Percentiles rank a stretch among this genome's conserved stretches.
These are phyloP conservation scores for Rhinolophus ferrumequinum DNA, from an alignment of 2,113 vertebrate genomes.

Conservation along the genomic window DNA sequence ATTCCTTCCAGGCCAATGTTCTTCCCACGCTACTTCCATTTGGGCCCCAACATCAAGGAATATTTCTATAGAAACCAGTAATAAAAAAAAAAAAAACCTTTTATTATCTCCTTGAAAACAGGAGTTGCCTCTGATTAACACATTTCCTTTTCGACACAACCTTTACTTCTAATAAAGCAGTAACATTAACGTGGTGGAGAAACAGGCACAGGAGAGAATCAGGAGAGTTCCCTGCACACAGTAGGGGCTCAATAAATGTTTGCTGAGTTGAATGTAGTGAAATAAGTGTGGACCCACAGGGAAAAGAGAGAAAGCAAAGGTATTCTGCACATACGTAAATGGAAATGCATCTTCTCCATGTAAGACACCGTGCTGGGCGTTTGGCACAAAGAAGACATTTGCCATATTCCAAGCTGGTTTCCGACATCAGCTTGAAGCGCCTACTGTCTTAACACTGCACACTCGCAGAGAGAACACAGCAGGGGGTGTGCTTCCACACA, in stretches of 20 bases:
- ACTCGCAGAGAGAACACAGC: slow-evolving; percentile 31
- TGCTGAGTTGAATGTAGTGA: neutral
- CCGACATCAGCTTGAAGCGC: neutral
- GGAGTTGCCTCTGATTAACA: neutral
- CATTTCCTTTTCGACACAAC: neutral
- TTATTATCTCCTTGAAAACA: neutral
- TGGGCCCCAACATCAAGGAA: neutral
- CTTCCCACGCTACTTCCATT: neutral
- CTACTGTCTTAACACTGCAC: neutral
- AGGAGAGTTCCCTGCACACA: neutral
- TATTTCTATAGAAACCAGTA: neutral
- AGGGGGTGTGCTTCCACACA: neutral
- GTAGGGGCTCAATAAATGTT: slow-evolving; percentile 19
- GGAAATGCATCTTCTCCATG: neutral
- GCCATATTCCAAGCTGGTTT: slow-evolving; percentile 62
- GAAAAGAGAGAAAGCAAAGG: neutral
- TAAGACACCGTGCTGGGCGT: slow-evolving; percentile 20
- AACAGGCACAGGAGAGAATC: neutral
- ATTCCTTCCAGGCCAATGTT: neutral
- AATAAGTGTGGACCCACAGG: neutral
- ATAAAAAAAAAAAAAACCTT: neutral
- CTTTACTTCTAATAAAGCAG: neutral
- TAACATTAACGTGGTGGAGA: neutral
- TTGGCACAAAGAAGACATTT: slow-evolving; percentile 56
- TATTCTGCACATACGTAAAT: neutral